phyloP scores from a whole-genome alignment of 2,888 invertebrate genomes.

The Xanthia togata region DNA sequence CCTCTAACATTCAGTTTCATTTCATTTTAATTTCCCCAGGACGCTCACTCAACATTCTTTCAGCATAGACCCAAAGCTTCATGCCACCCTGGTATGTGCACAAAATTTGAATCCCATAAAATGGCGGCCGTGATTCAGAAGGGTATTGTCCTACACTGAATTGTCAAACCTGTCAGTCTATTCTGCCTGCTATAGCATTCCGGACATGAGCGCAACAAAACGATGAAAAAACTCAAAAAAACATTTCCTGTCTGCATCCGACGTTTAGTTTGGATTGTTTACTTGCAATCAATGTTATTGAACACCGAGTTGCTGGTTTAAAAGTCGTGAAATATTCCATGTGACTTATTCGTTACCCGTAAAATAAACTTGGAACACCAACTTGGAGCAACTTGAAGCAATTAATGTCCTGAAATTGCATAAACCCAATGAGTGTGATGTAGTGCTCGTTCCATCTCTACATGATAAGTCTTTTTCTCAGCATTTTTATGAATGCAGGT shows the following conservation, averaged over 20 bases:
- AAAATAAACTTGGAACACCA: too few species aligned
- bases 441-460: neutral
- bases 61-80: conserved; percentile 22
- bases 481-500: neutral
- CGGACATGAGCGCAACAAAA: conserved; percentile 49
- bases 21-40: neutral
- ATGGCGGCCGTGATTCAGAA: conserved; percentile 44
- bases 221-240: conserved; percentile 52
- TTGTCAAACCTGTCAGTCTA: conserved; percentile 57
- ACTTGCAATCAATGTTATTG: conserved; percentile 2
- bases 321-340: neutral
- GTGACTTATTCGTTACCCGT: too few species aligned
- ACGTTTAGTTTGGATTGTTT: conserved; percentile 37
- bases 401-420: neutral
- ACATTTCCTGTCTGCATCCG: conserved; percentile 18
- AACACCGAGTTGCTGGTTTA: neutral
- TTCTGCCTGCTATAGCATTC: conserved; percentile 43
- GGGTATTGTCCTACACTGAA: conserved; percentile 52
- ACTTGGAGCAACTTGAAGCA: neutral
- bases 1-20: neutral
- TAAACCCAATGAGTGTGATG: neutral
- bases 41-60: conserved; percentile 39
- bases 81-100: conserved; percentile 47
- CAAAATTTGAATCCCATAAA: conserved; percentile 39
- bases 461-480: neutral